Evolutionary conservation across 2,888 invertebrate genomes (phyloP), one percentile per base, ranked within the genome.

Genomic region (Limnephilus marmoratus): DNA sequence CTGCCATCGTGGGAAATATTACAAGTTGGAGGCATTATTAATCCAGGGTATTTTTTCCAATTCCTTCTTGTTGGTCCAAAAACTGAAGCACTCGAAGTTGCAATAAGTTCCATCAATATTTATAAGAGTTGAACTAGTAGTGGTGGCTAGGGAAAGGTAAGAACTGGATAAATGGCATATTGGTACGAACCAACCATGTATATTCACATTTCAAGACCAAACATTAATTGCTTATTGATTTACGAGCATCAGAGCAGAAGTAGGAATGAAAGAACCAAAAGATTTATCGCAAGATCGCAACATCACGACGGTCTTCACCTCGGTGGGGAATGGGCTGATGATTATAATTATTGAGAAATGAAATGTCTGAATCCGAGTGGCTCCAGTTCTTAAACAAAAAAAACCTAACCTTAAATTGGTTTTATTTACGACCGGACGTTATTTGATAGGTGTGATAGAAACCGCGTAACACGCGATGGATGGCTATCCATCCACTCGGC

Each of bases 381-480:
- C 24, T 68, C 53, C 15, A 3, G 49, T 81, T 81, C 29, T 24
- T 81, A 29, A 29, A 81, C 81, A 29, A 86, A 13, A 86, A 53
- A 29, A 49, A 45, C n/a, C n/a, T n/a, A 45, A 86, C n/a, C 41
- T 85, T 12, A 24, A 41, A 85, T 41, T 41, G 41, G 12, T 91
- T 90, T 88, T 92, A 92, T 92, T 91, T 92, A 92, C 83, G 92
- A 92, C 88, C 92, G 92, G 92, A 92, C 83, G 92, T 45, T 89
- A 83, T 87, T 85, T 82, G 91, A 91, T 90, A 41, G 53, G 31
- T n/a, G n/a, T n/a, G n/a, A n/a, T n/a, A n/a, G n/a, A n/a, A 49
- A 41, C 49, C 31, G 80, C 68, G 80, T 37, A 37, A 24, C 86
- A 86, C 89, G 89, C 80, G 89, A 89, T 24, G 89, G 80, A 80